phyloP scores from a whole-genome alignment of 2,888 invertebrate species.

The Onchidella celtica region DNA sequence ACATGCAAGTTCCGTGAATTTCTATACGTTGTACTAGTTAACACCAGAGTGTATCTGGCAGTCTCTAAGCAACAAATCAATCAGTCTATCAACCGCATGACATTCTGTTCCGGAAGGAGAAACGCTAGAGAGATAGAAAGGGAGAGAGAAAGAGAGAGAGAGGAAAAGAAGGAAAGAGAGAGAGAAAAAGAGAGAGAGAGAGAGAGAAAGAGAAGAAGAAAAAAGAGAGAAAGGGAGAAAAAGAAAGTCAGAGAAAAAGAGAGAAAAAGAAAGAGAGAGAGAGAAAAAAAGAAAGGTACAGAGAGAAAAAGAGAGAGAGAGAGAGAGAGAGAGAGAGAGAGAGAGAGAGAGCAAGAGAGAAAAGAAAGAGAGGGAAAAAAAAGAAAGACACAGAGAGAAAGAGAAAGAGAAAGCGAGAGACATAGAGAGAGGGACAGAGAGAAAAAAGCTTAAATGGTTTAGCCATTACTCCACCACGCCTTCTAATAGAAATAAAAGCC shows the following conservation, averaged over 20 bases:
- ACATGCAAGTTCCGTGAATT: no score
- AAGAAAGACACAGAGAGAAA: conserved; percentile 57
- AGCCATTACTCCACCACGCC: no score
- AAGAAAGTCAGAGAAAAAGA: not conserved
- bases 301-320: not conserved
- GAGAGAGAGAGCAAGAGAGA: conserved; percentile 30
- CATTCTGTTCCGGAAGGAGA: no score
- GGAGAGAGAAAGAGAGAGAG: not conserved
- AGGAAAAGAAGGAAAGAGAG: not conserved
- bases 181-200: conserved; percentile 16
- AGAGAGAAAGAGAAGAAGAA: conserved; percentile 24
- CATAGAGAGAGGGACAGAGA: conserved; percentile 27
- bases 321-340: conserved; percentile 32
- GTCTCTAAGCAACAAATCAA: no score
- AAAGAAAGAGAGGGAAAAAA: conserved; percentile 84
- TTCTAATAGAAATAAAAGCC: no score
- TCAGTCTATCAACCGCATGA: no score
- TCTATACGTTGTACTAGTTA: no score
- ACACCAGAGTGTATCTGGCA: no score
- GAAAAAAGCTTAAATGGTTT: no score
- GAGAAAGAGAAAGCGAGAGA: conserved; percentile 27
- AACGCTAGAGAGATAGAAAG: no score
- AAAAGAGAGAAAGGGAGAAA: conserved; percentile 25
- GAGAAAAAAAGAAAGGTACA: no score
- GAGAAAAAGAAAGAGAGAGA: no score